Conservation (phyloP, 2,888 invertebrate species). For the Schizaphis graminum region DNA sequence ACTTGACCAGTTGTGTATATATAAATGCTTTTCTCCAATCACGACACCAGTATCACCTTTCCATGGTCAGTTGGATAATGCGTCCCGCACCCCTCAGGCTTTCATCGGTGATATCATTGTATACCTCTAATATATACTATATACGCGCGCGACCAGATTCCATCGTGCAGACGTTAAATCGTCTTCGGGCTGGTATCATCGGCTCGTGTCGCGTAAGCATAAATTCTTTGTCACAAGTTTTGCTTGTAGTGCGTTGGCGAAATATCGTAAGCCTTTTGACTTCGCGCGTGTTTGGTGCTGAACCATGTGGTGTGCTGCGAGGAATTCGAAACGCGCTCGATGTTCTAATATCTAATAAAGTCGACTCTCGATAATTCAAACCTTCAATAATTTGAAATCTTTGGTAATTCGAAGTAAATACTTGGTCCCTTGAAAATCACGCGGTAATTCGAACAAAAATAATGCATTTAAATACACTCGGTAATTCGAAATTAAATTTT, state of each 20-base stretch:
- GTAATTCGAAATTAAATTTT: too few species aligned
- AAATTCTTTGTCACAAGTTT: not conserved
- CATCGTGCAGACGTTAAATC: slow-evolving; percentile 29
- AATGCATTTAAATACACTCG: too few species aligned
- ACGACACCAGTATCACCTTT: slow-evolving; percentile 61
- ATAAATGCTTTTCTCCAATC: slow-evolving; percentile 53
- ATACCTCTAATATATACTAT: not conserved
- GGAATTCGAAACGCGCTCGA: not conserved
- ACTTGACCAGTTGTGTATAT: slow-evolving; percentile 52
- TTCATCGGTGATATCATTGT: not conserved
- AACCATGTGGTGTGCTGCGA: not conserved
- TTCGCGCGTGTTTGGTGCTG: not conserved
- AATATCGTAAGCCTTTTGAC: not conserved
- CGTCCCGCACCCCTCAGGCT: not conserved
- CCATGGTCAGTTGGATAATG: slow-evolving; percentile 21
- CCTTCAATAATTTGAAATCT: too few species aligned
- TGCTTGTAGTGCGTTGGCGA: not conserved
- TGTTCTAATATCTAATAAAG: too few species aligned
- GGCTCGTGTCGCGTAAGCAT: not conserved
- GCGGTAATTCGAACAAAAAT: too few species aligned
- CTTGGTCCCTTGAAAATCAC: too few species aligned
- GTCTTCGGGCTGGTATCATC: not conserved
- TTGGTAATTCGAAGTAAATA: too few species aligned
- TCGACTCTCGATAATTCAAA: too few species aligned
- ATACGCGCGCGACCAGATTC: not conserved